Conservation (phyloP, 2,888 invertebrate species). For the Epirrhoe alternata region DNA sequence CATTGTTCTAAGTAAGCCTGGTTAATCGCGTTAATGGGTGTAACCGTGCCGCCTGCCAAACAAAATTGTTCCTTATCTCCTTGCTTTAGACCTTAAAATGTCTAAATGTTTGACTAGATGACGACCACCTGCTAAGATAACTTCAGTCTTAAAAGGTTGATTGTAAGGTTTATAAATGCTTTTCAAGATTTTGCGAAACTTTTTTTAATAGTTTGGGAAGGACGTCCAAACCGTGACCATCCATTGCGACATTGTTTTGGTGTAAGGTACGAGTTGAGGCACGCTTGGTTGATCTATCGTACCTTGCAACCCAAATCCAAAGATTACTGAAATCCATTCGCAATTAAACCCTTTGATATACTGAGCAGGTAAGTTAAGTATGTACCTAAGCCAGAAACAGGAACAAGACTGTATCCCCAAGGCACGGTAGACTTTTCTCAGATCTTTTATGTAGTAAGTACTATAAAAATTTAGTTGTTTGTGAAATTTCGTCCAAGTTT, state of each 20-base stretch:
- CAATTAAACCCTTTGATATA: not conserved
- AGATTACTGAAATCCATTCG: conserved; percentile 3
- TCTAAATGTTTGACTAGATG: conserved; percentile 19
- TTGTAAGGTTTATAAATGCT: conserved; percentile 50
- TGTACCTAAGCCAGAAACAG: too few relatives aligned
- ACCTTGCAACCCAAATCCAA: conserved; percentile 1
- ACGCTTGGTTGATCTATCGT: conserved; percentile 18
- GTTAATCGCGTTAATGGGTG: conserved; percentile 70
- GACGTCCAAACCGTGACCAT: conserved; percentile 68
- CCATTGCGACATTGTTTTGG: conserved; percentile 58
- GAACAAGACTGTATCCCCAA: too few relatives aligned
- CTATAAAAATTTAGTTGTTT: too few relatives aligned
- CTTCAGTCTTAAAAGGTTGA: conserved; percentile 44
- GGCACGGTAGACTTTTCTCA: too few relatives aligned
- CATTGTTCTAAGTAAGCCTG: conserved; percentile 66
- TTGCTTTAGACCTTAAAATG: conserved; percentile 50
- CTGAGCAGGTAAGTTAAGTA: too few relatives aligned
- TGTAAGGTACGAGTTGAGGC: conserved; percentile 36
- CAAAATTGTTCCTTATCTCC: conserved; percentile 46
- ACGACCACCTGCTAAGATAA: conserved; percentile 38
- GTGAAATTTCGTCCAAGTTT: too few relatives aligned
- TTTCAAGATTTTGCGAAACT: conserved; percentile 58
- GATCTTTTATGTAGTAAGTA: too few relatives aligned
- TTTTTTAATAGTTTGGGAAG: conserved; percentile 64
- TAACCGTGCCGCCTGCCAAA: conserved; percentile 51